Percentiles rank a stretch among this genome's conserved stretches.
These are phyloP conservation scores for Sarcophaga carnaria DNA, from an alignment of 2,888 invertebrate species.

Conservation along the genomic window DNA sequence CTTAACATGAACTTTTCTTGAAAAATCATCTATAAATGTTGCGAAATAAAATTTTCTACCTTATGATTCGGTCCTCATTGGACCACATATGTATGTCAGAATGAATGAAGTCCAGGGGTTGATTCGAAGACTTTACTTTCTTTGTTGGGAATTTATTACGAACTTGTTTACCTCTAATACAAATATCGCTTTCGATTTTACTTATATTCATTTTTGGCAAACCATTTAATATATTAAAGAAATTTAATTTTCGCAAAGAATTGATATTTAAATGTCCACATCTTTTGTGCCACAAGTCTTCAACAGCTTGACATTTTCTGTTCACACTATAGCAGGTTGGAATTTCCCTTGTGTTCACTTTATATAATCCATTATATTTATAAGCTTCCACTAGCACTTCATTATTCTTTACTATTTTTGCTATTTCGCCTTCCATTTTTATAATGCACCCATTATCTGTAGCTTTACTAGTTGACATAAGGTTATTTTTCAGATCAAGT, in stretches of 20 bases:
- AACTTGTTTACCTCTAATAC: slow-evolving; percentile 1
- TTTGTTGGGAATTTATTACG: slow-evolving; percentile 22
- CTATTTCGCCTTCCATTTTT: not conserved
- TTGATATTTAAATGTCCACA: too few species aligned
- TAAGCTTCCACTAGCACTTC: slow-evolving; percentile 2
- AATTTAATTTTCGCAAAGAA: too few species aligned
- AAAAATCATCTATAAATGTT: too few species aligned
- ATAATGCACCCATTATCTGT: not conserved
- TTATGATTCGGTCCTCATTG: slow-evolving; percentile 19
- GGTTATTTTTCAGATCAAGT: not conserved
- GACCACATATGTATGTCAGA: slow-evolving; percentile 12
- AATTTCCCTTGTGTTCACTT: too few species aligned
- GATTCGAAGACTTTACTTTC: slow-evolving; percentile 13
- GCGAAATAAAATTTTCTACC: too few species aligned
- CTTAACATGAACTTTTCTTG: too few species aligned
- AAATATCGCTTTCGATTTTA: too few species aligned
- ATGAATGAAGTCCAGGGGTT: slow-evolving; percentile 11
- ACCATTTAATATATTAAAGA: too few species aligned
- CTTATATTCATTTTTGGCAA: too few species aligned
- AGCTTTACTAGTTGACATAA: not conserved
- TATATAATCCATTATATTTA: not conserved
- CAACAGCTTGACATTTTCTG: too few species aligned
- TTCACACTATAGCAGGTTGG: too few species aligned
- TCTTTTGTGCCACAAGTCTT: too few species aligned
- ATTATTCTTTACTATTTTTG: slow-evolving; percentile 14